Evolutionary conservation across 2,113 vertebrate species (phyloP).

Genomic region (Entelurus aequoreus): DNA sequence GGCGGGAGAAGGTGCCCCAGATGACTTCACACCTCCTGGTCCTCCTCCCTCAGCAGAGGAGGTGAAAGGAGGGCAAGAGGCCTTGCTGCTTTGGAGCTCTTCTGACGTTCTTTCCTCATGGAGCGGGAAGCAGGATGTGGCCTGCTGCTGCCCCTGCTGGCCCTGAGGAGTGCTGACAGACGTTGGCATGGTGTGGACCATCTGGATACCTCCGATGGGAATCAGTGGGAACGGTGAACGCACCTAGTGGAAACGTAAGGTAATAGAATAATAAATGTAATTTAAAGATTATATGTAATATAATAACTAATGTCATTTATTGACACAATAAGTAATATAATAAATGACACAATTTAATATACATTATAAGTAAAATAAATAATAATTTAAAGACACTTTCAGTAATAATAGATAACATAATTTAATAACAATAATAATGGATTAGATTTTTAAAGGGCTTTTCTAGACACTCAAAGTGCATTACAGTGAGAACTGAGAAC

Average conservation of each 20-base stretch:
- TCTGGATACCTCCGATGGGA: constrained; percentile 96
- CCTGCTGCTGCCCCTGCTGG: constrained; percentile 36
- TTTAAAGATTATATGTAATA: neutral
- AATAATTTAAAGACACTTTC: too few relatives aligned
- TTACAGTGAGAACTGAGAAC: too few relatives aligned
- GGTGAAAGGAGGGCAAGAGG: constrained; percentile 35
- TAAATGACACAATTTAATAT: too few relatives aligned
- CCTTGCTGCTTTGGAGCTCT: constrained; percentile 72
- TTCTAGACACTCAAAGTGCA: too few relatives aligned
- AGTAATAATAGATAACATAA: too few relatives aligned
- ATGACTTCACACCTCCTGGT: constrained; percentile 9
- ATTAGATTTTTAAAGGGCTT: too few relatives aligned
- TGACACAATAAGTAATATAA: neutral
- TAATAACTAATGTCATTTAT: too few relatives aligned
- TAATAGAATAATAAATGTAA: too few relatives aligned
- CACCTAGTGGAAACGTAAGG: constrained; percentile 60
- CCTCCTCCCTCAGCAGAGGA: constrained; percentile 34
- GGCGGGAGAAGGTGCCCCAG: constrained; percentile 60
- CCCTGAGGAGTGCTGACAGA: constrained; percentile 58
- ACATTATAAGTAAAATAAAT: too few relatives aligned
- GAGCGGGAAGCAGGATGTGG: constrained; percentile 31
- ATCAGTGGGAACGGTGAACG: constrained; percentile 93
- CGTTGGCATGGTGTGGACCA: constrained; percentile 83
- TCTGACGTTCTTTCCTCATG: constrained; percentile 63
- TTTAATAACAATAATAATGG: too few relatives aligned